Conservation (phyloP, 2,797 vertebrate genomes). For the Pygocentrus nattereri region DNA sequence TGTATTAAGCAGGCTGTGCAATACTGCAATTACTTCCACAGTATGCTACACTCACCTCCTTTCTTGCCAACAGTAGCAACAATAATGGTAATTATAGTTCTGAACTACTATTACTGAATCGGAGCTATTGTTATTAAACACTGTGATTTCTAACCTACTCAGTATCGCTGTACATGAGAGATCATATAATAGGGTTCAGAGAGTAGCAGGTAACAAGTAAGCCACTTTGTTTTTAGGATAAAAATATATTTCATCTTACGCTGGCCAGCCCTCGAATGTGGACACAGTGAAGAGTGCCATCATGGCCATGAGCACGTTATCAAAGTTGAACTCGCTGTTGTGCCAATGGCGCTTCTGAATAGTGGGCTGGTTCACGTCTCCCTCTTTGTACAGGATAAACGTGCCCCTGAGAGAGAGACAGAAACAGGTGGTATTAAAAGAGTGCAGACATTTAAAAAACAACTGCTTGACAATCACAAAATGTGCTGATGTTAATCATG, state of each 20-base stretch:
- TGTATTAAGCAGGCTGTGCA: constrained; percentile 22
- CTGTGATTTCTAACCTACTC: background rate
- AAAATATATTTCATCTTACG: constrained; percentile 76
- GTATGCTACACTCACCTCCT: constrained; percentile 7
- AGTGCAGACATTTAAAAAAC: background rate
- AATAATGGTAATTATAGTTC: constrained; percentile 28
- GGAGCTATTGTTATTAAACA: constrained; percentile 15
- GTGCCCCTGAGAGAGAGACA: constrained; percentile 83
- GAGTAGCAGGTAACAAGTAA: too few species aligned
- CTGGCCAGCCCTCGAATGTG: constrained; percentile 99
- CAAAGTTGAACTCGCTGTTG: constrained; percentile 99
- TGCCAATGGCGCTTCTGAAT: constrained; percentile 93
- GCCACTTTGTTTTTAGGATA: too few species aligned
- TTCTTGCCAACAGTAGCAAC: constrained; percentile 34
- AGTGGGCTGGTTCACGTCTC: constrained; percentile 92
- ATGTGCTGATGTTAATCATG: too few species aligned
- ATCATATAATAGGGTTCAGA: background rate
- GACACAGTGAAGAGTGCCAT: constrained; percentile 99
- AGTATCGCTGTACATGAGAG: background rate
- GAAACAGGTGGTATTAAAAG: background rate
- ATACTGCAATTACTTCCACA: constrained; percentile 32
- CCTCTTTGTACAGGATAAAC: constrained; percentile 96
- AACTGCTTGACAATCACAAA: too few species aligned
- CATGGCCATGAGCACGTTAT: constrained; percentile 98
- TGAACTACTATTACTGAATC: constrained; percentile 13